Evolutionary conservation across 2,113 vertebrate species (phyloP), one percentile per base, ranked within the genome.

Genomic region (Corythornis cristatus): DNA sequence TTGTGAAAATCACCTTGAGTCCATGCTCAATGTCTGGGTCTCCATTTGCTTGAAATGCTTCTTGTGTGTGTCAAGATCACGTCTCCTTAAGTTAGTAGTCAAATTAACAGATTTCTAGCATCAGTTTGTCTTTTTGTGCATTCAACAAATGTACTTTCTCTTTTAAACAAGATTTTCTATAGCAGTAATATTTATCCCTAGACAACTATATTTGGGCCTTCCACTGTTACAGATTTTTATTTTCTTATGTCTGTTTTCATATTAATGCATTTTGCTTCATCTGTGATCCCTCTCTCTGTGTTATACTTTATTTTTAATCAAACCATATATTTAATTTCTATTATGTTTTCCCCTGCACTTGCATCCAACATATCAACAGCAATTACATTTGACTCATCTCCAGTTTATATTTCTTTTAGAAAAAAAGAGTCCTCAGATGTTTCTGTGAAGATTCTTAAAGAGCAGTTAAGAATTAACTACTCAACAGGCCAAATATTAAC

Each of bases 291-390:
- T 81, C 53, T 91, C 37, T 64, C 43, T 23, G 42, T 2, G 0
- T 29, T 73, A 14, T 33, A 42, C 75, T 90, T 92, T 84, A 61
- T 75, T 93, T 95, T 88, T 86, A 94, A 86, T 77, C 43, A 88
- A 75, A 45, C 21, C 9, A 65, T 67, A 26, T 64, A 62, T 81
- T 88, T 93, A 26, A 68, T 74, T 6, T 8, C 56, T 90, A 64
- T 80, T 28, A 66, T 57, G 42, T 65, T 77, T 88, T 81, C 35
- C 15, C 40, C 23, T 88, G 42, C 75, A 88, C 67, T 35, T 92
- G 60, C 45, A 71, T 60, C 35, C 81, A 74, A 78, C 7, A 40
- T 48, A 43, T 15, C 76, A 88, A 88, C 35, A 73, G 37, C 37
- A 91, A 79, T 64, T 89, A 43, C 9, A 48, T 65, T 72, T 61